Percentiles rank a stretch among this genome's conserved stretches.
These are phyloP conservation scores for Chiroxiphia lanceolata DNA, from an alignment of 2,797 vertebrate genomes.

Conservation along the genomic window DNA sequence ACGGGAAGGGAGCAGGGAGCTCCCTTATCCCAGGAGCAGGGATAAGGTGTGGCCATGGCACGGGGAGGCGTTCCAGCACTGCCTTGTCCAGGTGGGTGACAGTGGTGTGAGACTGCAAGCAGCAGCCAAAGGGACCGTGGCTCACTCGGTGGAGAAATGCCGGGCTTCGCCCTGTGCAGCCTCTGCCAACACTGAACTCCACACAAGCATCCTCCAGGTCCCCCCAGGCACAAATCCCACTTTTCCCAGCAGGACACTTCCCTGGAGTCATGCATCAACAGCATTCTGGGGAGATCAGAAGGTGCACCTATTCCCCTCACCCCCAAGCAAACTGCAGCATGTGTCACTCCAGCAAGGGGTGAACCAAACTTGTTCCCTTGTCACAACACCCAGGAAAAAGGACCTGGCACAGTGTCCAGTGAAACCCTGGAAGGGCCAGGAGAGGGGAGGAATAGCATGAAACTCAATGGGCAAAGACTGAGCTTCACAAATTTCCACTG, in stretches of 20 bases:
- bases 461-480: background rate
- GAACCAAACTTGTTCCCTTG: background rate
- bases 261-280: background rate
- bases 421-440: background rate
- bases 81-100: background rate
- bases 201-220: fast-evolving
- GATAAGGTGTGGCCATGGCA: background rate
- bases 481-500: background rate
- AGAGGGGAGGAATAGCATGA: background rate
- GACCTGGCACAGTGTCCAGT: fast-evolving
- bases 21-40: background rate
- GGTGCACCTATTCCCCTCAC: fast-evolving
- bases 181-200: background rate
- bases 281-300: background rate
- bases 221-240: background rate
- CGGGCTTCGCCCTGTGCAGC: background rate
- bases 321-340: background rate
- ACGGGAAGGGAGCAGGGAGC: background rate
- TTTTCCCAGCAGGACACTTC: background rate
- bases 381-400: fast-evolving
- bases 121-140: fast-evolving
- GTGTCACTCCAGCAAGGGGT: background rate
- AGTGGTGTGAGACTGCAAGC: background rate
- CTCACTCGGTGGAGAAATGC: fast-evolving
- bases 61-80: fast-evolving